A percentile compares a stretch with the other conserved stretches of the same genome.
These are phyloP conservation scores for Xenopus borealis DNA, from an alignment of 2,113 vertebrate species.

Conservation along the genomic window DNA sequence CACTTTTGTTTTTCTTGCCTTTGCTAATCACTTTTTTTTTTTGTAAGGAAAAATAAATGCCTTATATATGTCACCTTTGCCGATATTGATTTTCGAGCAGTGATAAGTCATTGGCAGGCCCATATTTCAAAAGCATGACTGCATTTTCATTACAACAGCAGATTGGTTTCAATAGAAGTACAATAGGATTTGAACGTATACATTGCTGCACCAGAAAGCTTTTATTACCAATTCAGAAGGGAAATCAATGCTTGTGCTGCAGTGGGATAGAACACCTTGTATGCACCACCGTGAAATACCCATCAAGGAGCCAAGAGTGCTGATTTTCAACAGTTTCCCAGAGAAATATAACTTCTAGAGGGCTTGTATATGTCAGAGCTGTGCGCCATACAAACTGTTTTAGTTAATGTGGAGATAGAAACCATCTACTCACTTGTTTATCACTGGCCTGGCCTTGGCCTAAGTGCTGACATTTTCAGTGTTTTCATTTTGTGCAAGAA, in stretches of 20 bases:
- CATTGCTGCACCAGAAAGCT: conserved; percentile 15
- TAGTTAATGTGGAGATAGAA: not conserved
- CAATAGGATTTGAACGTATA: conserved; percentile 21
- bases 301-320: not conserved
- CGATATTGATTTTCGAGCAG: conserved; percentile 38
- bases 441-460: not conserved
- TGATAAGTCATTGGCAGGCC: conserved; percentile 36
- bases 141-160: conserved; percentile 29
- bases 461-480: not conserved
- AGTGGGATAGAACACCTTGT: conserved; percentile 9
- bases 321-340: not conserved
- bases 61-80: conserved; percentile 42
- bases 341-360: conserved; percentile 4
- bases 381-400: not conserved
- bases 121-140: conserved; percentile 30
- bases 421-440: not conserved
- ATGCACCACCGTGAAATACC: conserved; percentile 6
- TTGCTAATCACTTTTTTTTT: conserved; percentile 20
- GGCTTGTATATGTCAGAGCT: not conserved
- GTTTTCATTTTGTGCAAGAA: too few relatives aligned
- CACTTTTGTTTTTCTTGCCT: conserved; percentile 22
- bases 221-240: conserved; percentile 38
- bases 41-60: conserved; percentile 29
- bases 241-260: conserved; percentile 28
- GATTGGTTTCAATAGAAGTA: conserved; percentile 28